Base-by-base conservation (phyloP, 1,140 invertebrate genomes). In the Elysia chlorotica region DNA sequence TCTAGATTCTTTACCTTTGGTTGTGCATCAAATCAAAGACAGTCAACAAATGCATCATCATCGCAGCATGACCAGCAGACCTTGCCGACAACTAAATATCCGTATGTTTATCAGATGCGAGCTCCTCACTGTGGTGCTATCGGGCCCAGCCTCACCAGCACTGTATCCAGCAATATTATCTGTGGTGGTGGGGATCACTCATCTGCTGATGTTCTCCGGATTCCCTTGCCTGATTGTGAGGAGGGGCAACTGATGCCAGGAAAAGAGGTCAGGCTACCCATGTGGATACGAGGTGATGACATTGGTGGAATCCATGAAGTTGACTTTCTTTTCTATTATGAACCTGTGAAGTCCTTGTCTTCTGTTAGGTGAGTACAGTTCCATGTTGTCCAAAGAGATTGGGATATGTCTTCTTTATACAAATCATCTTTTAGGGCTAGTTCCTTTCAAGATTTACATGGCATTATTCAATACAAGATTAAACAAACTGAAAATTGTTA, bases 271-370 rank as follows among this genome's bases (percentile, higher is more conserved):
- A 89, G 87, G 28, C 84, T 92, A 65, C 88, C 89, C 30, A 87
- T 93, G 76, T 93, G 92, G 92, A 85, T 93, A 19, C 89, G 91
- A 77, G 92, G 92, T 0, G 91, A 92, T 5, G 88, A 90, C 72
- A 86, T 89, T 48, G 90, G 90, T 33, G 92, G 92, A 3, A 88
- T 88, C 17, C 90, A 92, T 79, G 87, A 88, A 5, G 83, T 93
- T 28, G 90, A 93, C 80, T 85, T 94, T 69, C 85, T 94, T 36
- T 92, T 93, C 80, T 93, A 93, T 81, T 94, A 94, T 83, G 91
- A 92, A 79, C 90, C 91, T 79, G 84, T 74, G 77, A 85, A 74
- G 84, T 89, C 75, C 19, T 35, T 74, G 5, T 89, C 85, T 71
- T 88, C 85, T 84, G 75, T 83, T 65, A 76, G 75, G 79, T 83